Conservation (phyloP, 2,113 vertebrate species). For the Natator depressus region DNA sequence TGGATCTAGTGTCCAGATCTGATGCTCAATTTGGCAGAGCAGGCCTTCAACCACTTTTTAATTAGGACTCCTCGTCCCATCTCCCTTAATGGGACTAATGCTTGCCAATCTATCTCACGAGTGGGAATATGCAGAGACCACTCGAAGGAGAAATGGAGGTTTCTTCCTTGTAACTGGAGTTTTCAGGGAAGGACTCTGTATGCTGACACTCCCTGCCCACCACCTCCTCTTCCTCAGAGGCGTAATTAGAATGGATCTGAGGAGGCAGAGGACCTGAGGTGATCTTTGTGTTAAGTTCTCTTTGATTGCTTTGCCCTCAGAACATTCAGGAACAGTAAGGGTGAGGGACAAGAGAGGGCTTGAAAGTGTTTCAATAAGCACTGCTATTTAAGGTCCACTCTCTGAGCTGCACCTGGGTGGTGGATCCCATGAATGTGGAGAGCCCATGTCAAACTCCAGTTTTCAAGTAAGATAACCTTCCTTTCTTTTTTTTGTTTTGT, state of each 20-base stretch:
- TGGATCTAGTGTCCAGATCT: background rate
- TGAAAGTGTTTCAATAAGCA: too few relatives aligned
- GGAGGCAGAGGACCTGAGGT: too few relatives aligned
- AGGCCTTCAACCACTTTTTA: background rate
- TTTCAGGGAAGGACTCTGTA: background rate
- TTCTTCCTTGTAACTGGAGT: background rate
- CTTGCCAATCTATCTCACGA: background rate
- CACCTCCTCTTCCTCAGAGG: background rate
- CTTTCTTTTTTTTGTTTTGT: too few relatives aligned
- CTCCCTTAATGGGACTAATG: background rate
- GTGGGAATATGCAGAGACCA: background rate
- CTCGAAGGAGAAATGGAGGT: background rate
- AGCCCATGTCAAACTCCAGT: too few relatives aligned
- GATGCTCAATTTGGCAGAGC: background rate
- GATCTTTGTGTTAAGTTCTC: background rate
- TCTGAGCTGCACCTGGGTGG: too few relatives aligned
- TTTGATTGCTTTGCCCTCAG: background rate
- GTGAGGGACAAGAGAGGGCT: background rate
- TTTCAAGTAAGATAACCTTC: background rate
- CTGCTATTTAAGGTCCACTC: too few relatives aligned
- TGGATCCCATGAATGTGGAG: too few relatives aligned
- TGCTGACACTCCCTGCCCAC: background rate
- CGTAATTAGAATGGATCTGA: background rate
- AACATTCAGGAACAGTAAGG: background rate
- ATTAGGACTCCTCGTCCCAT: background rate